Evolutionary conservation across 2,113 vertebrate genomes (phyloP).

Genomic region (Lampris megalopsis): DNA sequence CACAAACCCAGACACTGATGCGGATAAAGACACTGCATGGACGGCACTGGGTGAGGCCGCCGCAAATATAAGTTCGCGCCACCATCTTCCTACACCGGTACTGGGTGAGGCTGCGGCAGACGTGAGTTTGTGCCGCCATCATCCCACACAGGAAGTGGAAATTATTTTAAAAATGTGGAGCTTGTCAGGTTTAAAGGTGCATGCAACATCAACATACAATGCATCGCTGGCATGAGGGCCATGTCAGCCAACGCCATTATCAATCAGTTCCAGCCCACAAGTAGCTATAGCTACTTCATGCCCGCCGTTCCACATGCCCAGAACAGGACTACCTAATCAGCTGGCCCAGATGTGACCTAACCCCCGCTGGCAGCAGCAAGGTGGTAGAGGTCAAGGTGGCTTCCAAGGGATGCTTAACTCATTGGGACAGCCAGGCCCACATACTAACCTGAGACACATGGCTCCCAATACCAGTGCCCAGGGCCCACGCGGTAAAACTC

Average conservation of each 20-base stretch:
- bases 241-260: conserved; percentile 91
- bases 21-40: too few relatives aligned
- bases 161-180: too few relatives aligned
- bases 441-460: conserved; percentile 87
- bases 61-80: too few relatives aligned
- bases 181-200: too few relatives aligned
- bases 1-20: too few relatives aligned
- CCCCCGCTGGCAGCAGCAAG: conserved; percentile 91
- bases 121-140: too few relatives aligned
- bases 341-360: conserved; percentile 91
- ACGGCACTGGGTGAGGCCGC: too few relatives aligned
- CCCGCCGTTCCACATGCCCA: conserved; percentile 92
- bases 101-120: too few relatives aligned
- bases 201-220: conserved; percentile 83
- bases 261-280: conserved; percentile 92
- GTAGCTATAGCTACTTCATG: conserved; percentile 87
- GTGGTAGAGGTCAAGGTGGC: conserved; percentile 91
- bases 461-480: conserved; percentile 81
- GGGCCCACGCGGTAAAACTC: conserved; percentile 91
- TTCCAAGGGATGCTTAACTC: conserved; percentile 90
- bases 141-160: too few relatives aligned
- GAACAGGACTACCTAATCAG: conserved; percentile 90
- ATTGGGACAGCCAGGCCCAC: conserved; percentile 89
- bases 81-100: too few relatives aligned
- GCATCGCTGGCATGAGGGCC: conserved; percentile 92